phyloP scores from a whole-genome alignment of 1,140 invertebrate species.

The Zelostemma sp. region DNA sequence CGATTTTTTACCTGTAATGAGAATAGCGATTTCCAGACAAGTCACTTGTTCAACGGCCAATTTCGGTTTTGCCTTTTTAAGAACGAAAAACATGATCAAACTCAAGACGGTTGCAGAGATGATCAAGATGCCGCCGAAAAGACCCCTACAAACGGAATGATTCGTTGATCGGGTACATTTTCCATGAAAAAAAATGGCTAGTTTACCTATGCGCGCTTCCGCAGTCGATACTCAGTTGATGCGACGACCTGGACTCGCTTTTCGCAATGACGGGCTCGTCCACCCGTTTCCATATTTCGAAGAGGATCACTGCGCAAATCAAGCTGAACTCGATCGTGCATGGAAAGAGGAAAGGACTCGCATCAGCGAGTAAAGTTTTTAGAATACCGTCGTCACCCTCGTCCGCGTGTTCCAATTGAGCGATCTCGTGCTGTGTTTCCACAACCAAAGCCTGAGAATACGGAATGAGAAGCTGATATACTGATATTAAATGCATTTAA shows the following conservation, averaged over 20 bases:
- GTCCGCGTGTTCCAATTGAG: conserved; percentile 71
- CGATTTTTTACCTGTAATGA: conserved; percentile 55
- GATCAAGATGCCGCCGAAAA: conserved; percentile 88
- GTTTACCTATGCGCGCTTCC: conserved; percentile 81
- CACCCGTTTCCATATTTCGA: conserved; percentile 86
- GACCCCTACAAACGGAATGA: conserved; percentile 68
- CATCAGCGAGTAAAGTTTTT: conserved; percentile 79
- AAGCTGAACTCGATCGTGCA: conserved; percentile 91
- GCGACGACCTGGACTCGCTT: conserved; percentile 66
- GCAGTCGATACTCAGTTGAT: conserved; percentile 91
- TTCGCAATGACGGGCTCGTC: conserved; percentile 57
- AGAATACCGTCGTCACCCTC: conserved; percentile 73
- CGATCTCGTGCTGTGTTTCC: conserved; percentile 85
- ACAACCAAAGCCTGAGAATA: conserved; percentile 74
- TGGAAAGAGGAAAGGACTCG: conserved; percentile 89
- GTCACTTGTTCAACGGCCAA: conserved; percentile 71
- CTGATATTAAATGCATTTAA: too few species aligned
- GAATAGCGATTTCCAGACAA: conserved; percentile 59
- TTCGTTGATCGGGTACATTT: too few species aligned
- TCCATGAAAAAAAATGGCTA: not conserved
- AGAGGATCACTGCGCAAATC: conserved; percentile 87
- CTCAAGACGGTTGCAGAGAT: conserved; percentile 90
- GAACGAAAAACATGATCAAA: conserved; percentile 91
- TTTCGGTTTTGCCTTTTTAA: conserved; percentile 78
- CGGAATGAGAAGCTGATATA: conserved; percentile 31